Conservation (phyloP, 2,113 vertebrate genomes). For the Nematolebias whitei region DNA sequence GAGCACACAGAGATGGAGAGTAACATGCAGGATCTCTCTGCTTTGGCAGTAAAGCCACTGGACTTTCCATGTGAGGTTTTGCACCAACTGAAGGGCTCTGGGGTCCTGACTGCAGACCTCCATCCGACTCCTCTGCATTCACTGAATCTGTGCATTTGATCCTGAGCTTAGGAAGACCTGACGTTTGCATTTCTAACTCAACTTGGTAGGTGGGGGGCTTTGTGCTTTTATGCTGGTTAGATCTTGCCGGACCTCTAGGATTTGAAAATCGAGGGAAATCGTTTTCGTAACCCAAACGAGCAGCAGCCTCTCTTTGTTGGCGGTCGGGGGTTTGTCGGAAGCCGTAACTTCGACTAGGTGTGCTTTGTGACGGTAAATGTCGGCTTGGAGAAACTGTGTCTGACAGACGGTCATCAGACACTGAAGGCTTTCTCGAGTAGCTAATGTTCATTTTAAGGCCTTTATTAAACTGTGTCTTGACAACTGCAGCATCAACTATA, state of each 20-base stretch:
- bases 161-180: slow-evolving; percentile 90
- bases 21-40: slow-evolving; percentile 79
- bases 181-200: slow-evolving; percentile 89
- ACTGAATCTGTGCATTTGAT: slow-evolving; percentile 84
- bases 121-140: slow-evolving; percentile 47
- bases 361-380: background rate
- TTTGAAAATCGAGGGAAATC: slow-evolving; percentile 54
- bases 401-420: background rate
- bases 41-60: slow-evolving; percentile 73
- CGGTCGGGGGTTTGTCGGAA: slow-evolving; percentile 83
- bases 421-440: slow-evolving; percentile 60
- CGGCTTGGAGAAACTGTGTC: slow-evolving; percentile 15
- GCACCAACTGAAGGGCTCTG: slow-evolving; percentile 35
- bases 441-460: slow-evolving; percentile 63
- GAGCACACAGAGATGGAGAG: slow-evolving; percentile 81
- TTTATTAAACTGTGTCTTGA: slow-evolving; percentile 43
- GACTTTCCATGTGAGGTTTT: slow-evolving; percentile 75
- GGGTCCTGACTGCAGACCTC: slow-evolving; percentile 36
- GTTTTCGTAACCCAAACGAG: slow-evolving; percentile 73
- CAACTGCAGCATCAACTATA: slow-evolving; percentile 48
- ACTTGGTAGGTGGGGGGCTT: slow-evolving; percentile 82
- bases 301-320: slow-evolving; percentile 82
- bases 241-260: slow-evolving; percentile 44
- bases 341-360: slow-evolving; percentile 65
- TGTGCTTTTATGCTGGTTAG: slow-evolving; percentile 2